phyloP scores from a whole-genome alignment of 1,140 invertebrate genomes.

The Procambarus virginalis region DNA sequence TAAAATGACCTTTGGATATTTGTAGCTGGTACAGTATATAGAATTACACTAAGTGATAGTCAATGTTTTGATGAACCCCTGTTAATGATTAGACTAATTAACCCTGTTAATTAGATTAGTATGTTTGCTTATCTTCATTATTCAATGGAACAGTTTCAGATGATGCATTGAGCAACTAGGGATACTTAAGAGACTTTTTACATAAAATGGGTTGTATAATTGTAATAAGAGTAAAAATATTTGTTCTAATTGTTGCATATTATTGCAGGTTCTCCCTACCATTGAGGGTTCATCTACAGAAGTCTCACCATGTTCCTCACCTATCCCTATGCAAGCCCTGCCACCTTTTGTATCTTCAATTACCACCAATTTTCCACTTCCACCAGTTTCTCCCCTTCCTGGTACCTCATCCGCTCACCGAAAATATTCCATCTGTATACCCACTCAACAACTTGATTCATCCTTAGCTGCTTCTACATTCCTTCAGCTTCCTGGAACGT shows the following conservation, averaged over 20 bases:
- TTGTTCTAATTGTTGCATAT: not conserved
- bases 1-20: too few species aligned
- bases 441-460: not conserved
- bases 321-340: constrained; percentile 61
- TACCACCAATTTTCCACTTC: constrained; percentile 78
- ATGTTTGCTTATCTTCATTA: too few species aligned
- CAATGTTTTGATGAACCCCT: too few species aligned
- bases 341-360: constrained; percentile 74
- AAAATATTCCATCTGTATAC: not conserved
- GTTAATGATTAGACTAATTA: too few species aligned
- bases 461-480: constrained; percentile 13
- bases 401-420: constrained; percentile 16
- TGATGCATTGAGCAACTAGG: too few species aligned
- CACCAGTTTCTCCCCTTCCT: constrained; percentile 76
- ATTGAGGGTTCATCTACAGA: constrained; percentile 51
- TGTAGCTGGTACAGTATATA: too few species aligned
- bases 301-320: constrained; percentile 44
- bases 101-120: too few species aligned
- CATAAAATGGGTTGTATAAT: too few species aligned
- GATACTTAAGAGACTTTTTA: too few species aligned
- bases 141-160: too few species aligned
- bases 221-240: too few species aligned
- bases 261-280: constrained; percentile 55
- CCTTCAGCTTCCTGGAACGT: constrained; percentile 18
- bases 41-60: too few species aligned